phyloP scores from a whole-genome alignment of 2,797 vertebrate genomes.

The Acridotheres tristis region DNA sequence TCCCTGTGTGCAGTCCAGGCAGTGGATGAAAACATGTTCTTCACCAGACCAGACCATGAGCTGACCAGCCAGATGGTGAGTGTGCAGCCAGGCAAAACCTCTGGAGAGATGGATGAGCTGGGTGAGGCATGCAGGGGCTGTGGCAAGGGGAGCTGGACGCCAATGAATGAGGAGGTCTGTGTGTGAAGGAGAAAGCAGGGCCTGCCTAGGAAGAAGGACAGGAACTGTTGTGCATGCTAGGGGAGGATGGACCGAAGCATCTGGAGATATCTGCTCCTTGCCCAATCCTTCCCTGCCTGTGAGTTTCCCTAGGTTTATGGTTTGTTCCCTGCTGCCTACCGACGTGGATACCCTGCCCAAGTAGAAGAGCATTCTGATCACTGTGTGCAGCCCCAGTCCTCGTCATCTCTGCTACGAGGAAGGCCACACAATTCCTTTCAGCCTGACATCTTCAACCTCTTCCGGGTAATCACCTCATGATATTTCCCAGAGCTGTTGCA shows the following conservation, averaged over 20 bases:
- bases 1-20: slow-evolving; percentile 85
- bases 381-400: background rate
- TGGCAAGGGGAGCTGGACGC: background rate
- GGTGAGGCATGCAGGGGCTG: background rate
- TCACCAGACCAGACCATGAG: slow-evolving; percentile 70
- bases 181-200: background rate
- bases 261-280: background rate
- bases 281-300: background rate
- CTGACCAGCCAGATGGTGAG: slow-evolving; percentile 78
- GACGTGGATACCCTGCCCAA: slow-evolving; percentile 43
- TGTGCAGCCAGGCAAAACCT: background rate
- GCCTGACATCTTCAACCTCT: slow-evolving; percentile 50
- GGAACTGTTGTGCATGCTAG: background rate
- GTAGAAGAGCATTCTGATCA: slow-evolving; percentile 27
- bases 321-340: slow-evolving; percentile 47
- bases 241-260: background rate
- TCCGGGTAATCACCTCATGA: background rate
- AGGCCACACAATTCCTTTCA: slow-evolving; percentile 12
- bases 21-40: slow-evolving; percentile 80
- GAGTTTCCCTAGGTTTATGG: slow-evolving; percentile 43
- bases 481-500: background rate
- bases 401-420: background rate
- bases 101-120: rapidly evolving
- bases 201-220: background rate
- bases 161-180: background rate